phyloP scores from a whole-genome alignment of 2,797 vertebrate genomes.

The Sebastes steindachneri region DNA sequence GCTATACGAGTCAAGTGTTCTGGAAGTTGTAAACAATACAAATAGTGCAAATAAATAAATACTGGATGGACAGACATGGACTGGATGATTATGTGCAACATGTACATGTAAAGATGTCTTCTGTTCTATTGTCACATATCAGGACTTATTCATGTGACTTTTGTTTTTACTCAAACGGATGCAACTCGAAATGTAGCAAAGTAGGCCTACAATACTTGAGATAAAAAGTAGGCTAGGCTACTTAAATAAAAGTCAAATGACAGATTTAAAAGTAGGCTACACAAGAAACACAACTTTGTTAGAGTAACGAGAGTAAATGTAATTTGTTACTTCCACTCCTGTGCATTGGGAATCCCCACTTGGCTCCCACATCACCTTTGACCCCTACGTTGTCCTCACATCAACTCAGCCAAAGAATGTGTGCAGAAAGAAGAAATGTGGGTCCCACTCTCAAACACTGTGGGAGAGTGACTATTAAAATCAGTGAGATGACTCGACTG shows the following conservation, averaged over 20 bases:
- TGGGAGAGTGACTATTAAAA: conserved; percentile 20
- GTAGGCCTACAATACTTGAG: neutral
- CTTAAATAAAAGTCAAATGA: neutral
- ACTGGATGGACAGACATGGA: too few relatives aligned
- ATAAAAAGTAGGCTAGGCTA: neutral
- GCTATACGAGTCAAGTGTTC: too few relatives aligned
- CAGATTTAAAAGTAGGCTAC: neutral
- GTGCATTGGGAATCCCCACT: conserved; percentile 25
- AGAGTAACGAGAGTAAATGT: neutral
- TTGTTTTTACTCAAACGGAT: neutral
- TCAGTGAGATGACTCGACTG: conserved; percentile 3
- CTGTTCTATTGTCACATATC: neutral
- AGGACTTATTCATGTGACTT: neutral
- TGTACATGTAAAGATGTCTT: neutral
- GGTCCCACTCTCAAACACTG: neutral
- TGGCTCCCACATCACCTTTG: conserved; percentile 31
- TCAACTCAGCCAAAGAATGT: conserved; percentile 23
- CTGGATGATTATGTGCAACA: too few relatives aligned
- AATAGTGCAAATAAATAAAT: too few relatives aligned
- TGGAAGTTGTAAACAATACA: too few relatives aligned
- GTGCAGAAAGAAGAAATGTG: conserved; percentile 2
- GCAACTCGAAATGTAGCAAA: neutral
- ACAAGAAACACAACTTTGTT: neutral
- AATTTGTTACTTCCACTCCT: neutral
- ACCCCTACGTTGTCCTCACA: conserved; percentile 39